A percentile compares a stretch with the other conserved stretches of the same genome.
phyloP scores from a whole-genome alignment of 2,888 invertebrate species.

The Tiphia femorata region DNA sequence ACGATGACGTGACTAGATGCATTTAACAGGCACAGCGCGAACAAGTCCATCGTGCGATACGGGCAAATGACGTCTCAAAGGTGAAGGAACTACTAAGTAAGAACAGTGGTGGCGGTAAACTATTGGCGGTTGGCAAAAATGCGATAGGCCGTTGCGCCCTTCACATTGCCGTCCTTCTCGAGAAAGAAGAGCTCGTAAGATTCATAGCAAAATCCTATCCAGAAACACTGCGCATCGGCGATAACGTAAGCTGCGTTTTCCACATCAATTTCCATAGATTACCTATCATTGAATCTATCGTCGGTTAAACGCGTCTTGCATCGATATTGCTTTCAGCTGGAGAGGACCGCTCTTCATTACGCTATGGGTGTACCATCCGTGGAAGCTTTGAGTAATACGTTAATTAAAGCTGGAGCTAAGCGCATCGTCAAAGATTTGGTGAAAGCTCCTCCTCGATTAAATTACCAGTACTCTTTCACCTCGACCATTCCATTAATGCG shows the following conservation, averaged over 20 bases:
- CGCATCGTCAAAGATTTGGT: constrained; percentile 86
- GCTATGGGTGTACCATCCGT: constrained; percentile 91
- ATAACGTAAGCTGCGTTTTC: constrained; percentile 93
- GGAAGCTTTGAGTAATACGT: constrained; percentile 82
- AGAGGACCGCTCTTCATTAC: constrained; percentile 89
- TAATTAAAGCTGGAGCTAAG: constrained; percentile 87
- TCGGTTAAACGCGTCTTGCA: not conserved
- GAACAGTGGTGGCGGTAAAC: constrained; percentile 71
- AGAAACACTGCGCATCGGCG: constrained; percentile 81
- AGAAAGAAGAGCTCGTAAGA: constrained; percentile 85
- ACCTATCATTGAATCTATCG: not conserved
- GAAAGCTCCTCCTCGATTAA: too few relatives aligned
- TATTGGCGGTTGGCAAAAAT: constrained; percentile 76
- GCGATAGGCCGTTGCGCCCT: constrained; percentile 82
- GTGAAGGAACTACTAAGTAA: constrained; percentile 72
- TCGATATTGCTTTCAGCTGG: constrained; percentile 75
- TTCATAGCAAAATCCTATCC: constrained; percentile 81
- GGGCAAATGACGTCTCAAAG: constrained; percentile 74
- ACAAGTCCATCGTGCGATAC: constrained; percentile 80
- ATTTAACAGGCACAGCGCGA: constrained; percentile 80
- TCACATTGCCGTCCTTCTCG: constrained; percentile 88
- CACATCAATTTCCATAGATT: not conserved
- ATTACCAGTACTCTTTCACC: too few relatives aligned
- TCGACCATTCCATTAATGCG: too few relatives aligned
- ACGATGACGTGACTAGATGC: not conserved